phyloP scores from a whole-genome alignment of 2,797 vertebrate species.

The Margarornis squamiger region DNA sequence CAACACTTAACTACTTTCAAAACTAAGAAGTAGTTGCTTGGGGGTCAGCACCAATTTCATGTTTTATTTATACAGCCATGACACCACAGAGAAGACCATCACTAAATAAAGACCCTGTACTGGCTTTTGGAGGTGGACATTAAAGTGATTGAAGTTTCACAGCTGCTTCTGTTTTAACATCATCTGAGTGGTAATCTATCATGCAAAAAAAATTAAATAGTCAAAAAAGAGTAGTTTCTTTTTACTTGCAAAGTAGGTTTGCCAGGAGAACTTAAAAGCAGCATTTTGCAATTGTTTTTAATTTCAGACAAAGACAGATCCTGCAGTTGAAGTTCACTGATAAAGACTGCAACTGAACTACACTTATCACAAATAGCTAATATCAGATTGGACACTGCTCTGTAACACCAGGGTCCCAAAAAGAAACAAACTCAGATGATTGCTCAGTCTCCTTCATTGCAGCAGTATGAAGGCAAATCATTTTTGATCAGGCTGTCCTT shows the following conservation, averaged over 20 bases:
- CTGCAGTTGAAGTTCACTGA: neutral
- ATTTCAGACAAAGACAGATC: neutral
- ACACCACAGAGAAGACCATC: neutral
- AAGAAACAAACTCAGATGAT: neutral
- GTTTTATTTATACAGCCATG: neutral
- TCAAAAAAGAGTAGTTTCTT: neutral
- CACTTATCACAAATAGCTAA: neutral
- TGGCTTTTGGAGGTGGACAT: neutral
- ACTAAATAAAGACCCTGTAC: neutral
- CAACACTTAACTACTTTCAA: neutral
- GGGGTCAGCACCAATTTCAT: neutral
- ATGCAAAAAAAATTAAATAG: neutral
- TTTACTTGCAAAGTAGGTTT: neutral
- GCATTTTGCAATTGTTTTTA: neutral
- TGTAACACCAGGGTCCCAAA: neutral
- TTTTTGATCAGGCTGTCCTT: neutral
- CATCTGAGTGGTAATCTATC: neutral
- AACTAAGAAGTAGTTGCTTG: neutral
- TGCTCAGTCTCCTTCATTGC: neutral
- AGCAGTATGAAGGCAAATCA: neutral
- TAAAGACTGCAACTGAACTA: neutral
- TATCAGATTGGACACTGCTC: neutral
- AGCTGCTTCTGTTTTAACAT: neutral
- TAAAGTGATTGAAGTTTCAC: neutral
- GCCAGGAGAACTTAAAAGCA: neutral